A percentile compares a stretch with the other conserved stretches of the same genome.
Evolutionary conservation across 2,113 vertebrate genomes (phyloP).

Genomic region (Varanus salvator): DNA sequence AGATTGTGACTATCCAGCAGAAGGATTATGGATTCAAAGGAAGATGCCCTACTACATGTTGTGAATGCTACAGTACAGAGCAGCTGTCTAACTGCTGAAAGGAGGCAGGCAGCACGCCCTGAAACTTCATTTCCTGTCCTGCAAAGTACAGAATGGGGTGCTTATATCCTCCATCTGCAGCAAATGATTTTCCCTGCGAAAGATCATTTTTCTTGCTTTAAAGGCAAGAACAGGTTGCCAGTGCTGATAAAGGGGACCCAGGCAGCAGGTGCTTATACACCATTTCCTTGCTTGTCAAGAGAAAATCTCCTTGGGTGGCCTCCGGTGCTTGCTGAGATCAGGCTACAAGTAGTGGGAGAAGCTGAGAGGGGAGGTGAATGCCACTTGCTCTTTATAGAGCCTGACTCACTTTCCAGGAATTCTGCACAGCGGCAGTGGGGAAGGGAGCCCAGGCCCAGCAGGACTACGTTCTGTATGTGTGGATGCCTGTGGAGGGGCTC

Average conservation of each 20-base stretch:
- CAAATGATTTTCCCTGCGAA: background rate
- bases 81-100: background rate
- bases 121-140: background rate
- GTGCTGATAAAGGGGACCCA: background rate
- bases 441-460: background rate
- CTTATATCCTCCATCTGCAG: background rate
- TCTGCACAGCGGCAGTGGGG: slow-evolving; percentile 17
- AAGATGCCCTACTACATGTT: background rate
- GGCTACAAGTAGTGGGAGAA: background rate
- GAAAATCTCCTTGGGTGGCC: background rate
- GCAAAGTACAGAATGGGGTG: background rate
- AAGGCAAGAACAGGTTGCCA: background rate
- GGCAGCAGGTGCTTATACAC: too few species aligned
- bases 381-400: slow-evolving; percentile 42
- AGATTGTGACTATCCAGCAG: background rate
- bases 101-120: background rate
- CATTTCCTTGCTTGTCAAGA: background rate
- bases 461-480: background rate
- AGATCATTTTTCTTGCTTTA: background rate
- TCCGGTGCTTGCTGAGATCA: background rate
- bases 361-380: slow-evolving; percentile 14
- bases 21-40: background rate
- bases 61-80: background rate
- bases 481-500: background rate
- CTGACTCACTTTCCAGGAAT: slow-evolving; percentile 68